phyloP scores from a whole-genome alignment of 92 coral and sea anemone genomes.

The Porites lobata region DNA sequence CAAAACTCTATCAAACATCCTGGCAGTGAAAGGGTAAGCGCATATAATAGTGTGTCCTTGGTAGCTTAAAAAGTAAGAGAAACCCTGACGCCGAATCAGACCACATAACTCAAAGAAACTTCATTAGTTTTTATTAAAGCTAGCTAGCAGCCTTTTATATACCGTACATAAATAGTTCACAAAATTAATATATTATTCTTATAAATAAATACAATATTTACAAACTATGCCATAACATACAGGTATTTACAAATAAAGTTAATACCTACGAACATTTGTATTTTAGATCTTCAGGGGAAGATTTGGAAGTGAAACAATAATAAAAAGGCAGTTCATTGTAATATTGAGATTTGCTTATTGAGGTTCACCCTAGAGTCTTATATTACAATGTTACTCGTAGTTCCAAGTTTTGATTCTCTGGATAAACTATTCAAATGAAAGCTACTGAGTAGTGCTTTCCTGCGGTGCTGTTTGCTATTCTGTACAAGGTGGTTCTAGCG shows the following conservation, averaged over 20 bases:
- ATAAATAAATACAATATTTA: slow-evolving; percentile 27
- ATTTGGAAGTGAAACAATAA: neutral
- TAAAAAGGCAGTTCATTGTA: neutral
- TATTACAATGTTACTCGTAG: too few relatives aligned
- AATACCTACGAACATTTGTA: neutral
- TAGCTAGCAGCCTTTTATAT: neutral
- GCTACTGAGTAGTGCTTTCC: too few relatives aligned
- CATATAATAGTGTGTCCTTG: too few relatives aligned
- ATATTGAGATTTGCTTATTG: too few relatives aligned
- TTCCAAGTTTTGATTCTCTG: too few relatives aligned
- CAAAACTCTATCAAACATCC: too few relatives aligned
- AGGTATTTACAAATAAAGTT: neutral
- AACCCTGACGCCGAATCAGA: neutral
- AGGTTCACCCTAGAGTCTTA: too few relatives aligned
- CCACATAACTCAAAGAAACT: neutral
- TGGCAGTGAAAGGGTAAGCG: too few relatives aligned
- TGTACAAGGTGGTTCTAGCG: too few relatives aligned
- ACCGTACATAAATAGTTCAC: neutral
- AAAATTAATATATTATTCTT: neutral
- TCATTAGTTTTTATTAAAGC: neutral
- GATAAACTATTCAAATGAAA: too few relatives aligned
- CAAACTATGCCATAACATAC: neutral
- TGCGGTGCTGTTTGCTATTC: too few relatives aligned
- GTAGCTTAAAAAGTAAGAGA: too few relatives aligned
- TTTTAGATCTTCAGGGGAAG: neutral